phyloP scores from a whole-genome alignment of 2,888 invertebrate species.

The Polyommatus iphigenia region DNA sequence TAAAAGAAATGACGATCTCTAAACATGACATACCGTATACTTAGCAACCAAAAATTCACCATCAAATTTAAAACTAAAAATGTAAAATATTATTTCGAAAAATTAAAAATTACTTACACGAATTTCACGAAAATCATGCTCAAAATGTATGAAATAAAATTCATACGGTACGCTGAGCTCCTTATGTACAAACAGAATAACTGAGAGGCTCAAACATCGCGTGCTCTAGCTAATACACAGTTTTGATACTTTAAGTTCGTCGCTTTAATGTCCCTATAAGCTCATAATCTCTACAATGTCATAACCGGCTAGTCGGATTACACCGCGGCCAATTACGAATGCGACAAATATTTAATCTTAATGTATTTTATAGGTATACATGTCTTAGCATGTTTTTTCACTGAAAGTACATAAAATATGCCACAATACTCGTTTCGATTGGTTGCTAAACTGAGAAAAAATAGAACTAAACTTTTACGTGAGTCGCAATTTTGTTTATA shows the following conservation, averaged over 20 bases:
- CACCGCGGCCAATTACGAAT: constrained; percentile 25
- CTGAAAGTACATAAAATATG: neutral
- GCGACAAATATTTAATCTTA: constrained; percentile 12
- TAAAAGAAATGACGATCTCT: too few relatives aligned
- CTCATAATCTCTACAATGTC: constrained; percentile 30
- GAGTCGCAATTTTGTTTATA: constrained; percentile 4
- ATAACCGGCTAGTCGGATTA: constrained; percentile 31
- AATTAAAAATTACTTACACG: neutral
- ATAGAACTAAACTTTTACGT: neutral
- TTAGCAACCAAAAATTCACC: neutral
- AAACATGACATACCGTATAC: too few relatives aligned
- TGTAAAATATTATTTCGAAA: neutral
- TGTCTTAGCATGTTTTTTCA: too few relatives aligned
- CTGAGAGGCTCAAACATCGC: constrained; percentile 6
- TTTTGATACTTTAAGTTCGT: constrained; percentile 28
- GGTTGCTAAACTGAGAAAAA: neutral
- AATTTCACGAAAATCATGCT: neutral
- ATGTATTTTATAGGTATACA: neutral
- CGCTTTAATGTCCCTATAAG: constrained; percentile 25
- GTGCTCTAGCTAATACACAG: constrained; percentile 12
- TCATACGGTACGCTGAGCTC: neutral
- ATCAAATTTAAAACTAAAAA: neutral
- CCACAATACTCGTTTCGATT: neutral
- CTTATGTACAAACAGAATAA: constrained; percentile 20
- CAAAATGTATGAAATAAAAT: constrained; percentile 6